Evolutionary conservation across 2,888 invertebrate species (phyloP).

Genomic region (Cerastis rubricosa): DNA sequence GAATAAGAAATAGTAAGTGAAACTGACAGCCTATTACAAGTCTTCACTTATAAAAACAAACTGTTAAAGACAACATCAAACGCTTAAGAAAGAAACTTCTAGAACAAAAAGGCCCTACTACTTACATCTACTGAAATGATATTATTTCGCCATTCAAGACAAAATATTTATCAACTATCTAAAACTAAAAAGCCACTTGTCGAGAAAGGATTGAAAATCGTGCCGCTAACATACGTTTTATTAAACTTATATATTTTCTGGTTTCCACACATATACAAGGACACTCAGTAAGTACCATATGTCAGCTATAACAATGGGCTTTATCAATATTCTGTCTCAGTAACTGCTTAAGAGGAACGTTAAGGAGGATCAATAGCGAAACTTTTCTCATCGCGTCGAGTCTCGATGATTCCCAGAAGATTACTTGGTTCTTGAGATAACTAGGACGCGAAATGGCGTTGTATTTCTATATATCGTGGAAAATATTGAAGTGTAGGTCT

Average conservation of each 20-base stretch:
- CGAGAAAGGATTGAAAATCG: too few relatives aligned
- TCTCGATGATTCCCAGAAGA: constrained; percentile 53
- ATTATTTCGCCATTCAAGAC: too few relatives aligned
- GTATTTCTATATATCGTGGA: neutral
- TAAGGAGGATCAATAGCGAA: constrained; percentile 47
- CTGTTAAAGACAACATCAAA: too few relatives aligned
- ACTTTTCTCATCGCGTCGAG: constrained; percentile 56
- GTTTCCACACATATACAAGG: neutral
- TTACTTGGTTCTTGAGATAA: constrained; percentile 41
- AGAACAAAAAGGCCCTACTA: too few relatives aligned
- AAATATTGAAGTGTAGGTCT: neutral
- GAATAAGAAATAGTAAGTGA: too few relatives aligned
- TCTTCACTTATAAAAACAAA: too few relatives aligned
- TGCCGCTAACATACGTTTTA: too few relatives aligned
- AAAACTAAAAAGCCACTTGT: too few relatives aligned
- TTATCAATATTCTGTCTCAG: constrained; percentile 57
- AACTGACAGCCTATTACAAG: too few relatives aligned
- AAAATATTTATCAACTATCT: too few relatives aligned
- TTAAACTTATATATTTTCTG: neutral
- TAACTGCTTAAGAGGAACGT: constrained; percentile 51
- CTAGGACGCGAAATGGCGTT: neutral
- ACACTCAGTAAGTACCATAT: neutral
- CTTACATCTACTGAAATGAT: too few relatives aligned
- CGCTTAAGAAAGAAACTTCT: too few relatives aligned
- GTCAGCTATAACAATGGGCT: constrained; percentile 27